phyloP scores from a whole-genome alignment of 1,140 invertebrate genomes.

The Mizuhopecten yessoensis region DNA sequence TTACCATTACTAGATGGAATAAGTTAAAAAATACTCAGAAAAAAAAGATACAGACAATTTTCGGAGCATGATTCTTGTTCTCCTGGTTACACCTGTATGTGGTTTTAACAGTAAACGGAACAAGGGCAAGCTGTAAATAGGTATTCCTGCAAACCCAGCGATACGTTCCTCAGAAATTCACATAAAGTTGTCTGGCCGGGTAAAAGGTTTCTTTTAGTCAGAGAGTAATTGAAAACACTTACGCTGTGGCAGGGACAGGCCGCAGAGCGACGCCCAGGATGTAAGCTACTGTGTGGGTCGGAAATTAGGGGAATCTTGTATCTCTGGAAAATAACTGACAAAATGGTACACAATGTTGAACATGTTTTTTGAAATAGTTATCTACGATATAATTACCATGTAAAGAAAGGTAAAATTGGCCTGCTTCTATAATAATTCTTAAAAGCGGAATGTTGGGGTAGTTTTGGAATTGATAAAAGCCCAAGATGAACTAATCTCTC shows the following conservation, averaged over 20 bases:
- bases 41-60: neutral
- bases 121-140: neutral
- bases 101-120: neutral
- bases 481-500: neutral
- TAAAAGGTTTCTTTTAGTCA: neutral
- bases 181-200: neutral
- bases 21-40: neutral
- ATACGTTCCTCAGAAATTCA: neutral
- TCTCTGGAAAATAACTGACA: neutral
- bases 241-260: neutral
- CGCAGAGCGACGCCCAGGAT: neutral
- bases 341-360: neutral
- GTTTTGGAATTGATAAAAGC: neutral
- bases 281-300: neutral
- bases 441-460: neutral
- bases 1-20: neutral
- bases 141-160: neutral
- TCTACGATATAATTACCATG: neutral
- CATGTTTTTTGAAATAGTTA: neutral
- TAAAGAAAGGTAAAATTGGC: neutral
- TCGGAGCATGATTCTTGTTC: neutral
- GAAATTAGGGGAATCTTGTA: neutral
- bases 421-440: neutral
- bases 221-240: conserved; percentile 25
- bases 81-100: neutral